Conservation (phyloP, 2,888 invertebrate species). For the Tortrix viridana region DNA sequence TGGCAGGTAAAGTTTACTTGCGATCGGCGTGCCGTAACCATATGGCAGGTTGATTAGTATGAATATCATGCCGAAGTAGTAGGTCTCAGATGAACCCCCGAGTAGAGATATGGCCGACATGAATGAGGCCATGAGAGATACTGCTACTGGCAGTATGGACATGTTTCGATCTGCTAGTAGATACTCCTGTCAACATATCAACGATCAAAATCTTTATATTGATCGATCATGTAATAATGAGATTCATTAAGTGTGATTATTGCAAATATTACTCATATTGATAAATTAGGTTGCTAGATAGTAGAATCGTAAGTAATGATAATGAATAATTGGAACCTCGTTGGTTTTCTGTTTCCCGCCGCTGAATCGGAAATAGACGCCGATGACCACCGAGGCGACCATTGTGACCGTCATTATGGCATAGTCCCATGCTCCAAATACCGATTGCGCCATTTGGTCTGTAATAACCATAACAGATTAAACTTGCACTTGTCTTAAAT, state of each 20-base stretch:
- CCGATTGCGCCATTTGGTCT: conserved; percentile 57
- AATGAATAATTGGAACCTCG: conserved; percentile 75
- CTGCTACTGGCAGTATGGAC: conserved; percentile 91
- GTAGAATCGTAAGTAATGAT: too few species aligned
- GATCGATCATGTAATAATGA: neutral
- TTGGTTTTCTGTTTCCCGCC: conserved; percentile 94
- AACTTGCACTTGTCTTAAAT: too few species aligned
- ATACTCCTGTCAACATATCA: conserved; percentile 87
- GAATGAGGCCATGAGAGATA: conserved; percentile 96
- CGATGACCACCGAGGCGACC: conserved; percentile 89
- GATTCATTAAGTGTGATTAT: neutral
- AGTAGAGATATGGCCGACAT: conserved; percentile 95
- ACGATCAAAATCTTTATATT: neutral
- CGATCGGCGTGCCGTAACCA: conserved; percentile 90
- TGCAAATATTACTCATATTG: neutral
- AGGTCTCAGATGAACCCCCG: conserved; percentile 95
- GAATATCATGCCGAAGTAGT: conserved; percentile 92
- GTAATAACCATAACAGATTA: conserved; percentile 18
- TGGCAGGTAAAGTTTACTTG: conserved; percentile 90
- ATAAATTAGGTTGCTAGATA: too few species aligned
- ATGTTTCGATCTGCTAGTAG: conserved; percentile 92
- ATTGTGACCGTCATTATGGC: conserved; percentile 89
- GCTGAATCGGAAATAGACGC: conserved; percentile 92
- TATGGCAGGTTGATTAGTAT: conserved; percentile 91
- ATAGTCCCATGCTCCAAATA: conserved; percentile 89